These are phyloP conservation scores for Salarias fasciatus DNA, from an alignment of 2,797 vertebrate species.

Conservation along the genomic window DNA sequence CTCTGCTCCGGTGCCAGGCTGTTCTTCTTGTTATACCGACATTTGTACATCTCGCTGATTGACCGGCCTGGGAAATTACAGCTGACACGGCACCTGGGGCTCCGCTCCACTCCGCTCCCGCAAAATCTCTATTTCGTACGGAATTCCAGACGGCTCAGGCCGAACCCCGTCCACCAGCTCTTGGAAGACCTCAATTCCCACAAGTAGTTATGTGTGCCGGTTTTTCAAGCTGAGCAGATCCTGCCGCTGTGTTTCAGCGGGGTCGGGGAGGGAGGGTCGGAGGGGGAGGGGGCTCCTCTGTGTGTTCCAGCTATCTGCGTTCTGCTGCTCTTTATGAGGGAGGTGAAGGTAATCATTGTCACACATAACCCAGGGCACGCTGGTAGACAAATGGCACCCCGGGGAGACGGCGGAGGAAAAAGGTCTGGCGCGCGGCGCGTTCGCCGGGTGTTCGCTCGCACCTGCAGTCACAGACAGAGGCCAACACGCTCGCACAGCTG, in stretches of 20 bases:
- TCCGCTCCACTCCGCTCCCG: conserved; percentile 13
- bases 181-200: conserved; percentile 53
- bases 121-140: conserved; percentile 34
- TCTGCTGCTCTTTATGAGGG: conserved; percentile 52
- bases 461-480: neutral
- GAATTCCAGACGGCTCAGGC: conserved; percentile 21
- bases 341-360: conserved; percentile 70
- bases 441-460: conserved; percentile 12
- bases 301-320: conserved; percentile 52
- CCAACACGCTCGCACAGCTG: neutral
- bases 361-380: conserved; percentile 45
- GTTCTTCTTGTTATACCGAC: conserved; percentile 38
- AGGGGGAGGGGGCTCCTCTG: conserved; percentile 27
- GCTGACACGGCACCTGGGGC: conserved; percentile 63
- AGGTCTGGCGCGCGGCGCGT: conserved; percentile 43
- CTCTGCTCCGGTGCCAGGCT: conserved; percentile 30
- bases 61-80: conserved; percentile 60
- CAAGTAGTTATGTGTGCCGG: conserved; percentile 51
- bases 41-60: conserved; percentile 64
- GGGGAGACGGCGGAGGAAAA: conserved; percentile 43
- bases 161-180: conserved; percentile 30
- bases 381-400: conserved; percentile 50
- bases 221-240: conserved; percentile 59
- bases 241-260: conserved; percentile 56
- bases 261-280: conserved; percentile 3